Percentiles rank a stretch among this genome's conserved stretches.
phyloP scores from a whole-genome alignment of 2,888 invertebrate genomes.

The Camptogramma bilineatum region DNA sequence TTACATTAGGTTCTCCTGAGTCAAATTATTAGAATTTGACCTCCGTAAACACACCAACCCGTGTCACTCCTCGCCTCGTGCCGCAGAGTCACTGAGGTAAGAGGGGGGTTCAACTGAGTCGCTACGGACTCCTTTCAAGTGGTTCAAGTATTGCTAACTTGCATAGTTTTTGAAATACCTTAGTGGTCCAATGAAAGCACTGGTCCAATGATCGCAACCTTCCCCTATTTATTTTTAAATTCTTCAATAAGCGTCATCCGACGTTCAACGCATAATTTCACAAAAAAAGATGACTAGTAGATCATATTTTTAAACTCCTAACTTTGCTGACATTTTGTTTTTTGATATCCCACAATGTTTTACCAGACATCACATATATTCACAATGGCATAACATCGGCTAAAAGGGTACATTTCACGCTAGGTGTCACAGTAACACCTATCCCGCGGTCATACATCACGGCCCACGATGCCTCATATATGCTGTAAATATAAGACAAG shows the following conservation, averaged over 20 bases:
- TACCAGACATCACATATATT: neutral
- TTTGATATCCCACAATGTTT: neutral
- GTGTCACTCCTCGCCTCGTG: too few species aligned
- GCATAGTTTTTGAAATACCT: too few species aligned
- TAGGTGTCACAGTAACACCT: constrained; percentile 54
- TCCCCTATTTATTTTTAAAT: neutral
- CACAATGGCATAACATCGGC: neutral
- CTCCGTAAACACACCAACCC: too few species aligned
- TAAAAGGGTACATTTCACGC: constrained; percentile 11
- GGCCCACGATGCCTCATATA: constrained; percentile 60
- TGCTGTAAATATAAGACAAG: constrained; percentile 77
- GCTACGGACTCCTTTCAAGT: too few species aligned
- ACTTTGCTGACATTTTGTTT: neutral
- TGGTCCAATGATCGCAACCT: too few species aligned
- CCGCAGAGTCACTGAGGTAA: too few species aligned
- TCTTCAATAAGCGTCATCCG: neutral
- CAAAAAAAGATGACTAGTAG: too few species aligned
- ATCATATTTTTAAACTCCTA: neutral
- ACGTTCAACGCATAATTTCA: neutral
- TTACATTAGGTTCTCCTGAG: too few species aligned
- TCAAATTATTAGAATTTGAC: too few species aligned
- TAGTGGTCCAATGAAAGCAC: too few species aligned
- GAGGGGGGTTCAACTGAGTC: too few species aligned
- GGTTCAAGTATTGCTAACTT: too few species aligned
- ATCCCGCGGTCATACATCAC: constrained; percentile 70